A percentile compares a stretch with the other conserved stretches of the same genome.
Conservation (phyloP, 1,140 invertebrate species). For the Brachionus manjavacas region DNA sequence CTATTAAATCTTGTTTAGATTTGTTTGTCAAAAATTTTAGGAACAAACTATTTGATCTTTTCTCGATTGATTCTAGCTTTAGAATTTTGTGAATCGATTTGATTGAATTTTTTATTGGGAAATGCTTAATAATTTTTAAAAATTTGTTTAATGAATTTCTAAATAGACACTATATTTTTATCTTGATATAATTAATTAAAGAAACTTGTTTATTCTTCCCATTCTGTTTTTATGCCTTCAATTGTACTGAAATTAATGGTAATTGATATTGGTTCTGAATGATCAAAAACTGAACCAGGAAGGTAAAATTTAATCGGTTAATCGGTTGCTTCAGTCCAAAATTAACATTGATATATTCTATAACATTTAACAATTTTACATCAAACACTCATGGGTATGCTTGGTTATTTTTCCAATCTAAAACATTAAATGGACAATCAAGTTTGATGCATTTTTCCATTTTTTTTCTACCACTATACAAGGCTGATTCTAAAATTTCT, state of each 20-base stretch:
- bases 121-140: too few relatives aligned
- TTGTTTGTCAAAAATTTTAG: too few relatives aligned
- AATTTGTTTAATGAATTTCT: too few relatives aligned
- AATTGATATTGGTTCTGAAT: background rate
- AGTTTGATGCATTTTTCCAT: background rate
- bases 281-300: background rate
- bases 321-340: background rate
- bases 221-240: background rate
- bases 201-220: background rate
- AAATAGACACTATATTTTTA: too few relatives aligned
- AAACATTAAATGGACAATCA: background rate
- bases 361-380: background rate
- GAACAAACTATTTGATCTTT: too few relatives aligned
- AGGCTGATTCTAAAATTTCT: background rate
- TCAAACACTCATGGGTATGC: background rate
- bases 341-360: background rate
- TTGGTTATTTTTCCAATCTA: background rate
- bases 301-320: background rate
- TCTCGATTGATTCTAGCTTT: too few relatives aligned
- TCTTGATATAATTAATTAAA: too few relatives aligned
- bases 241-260: background rate
- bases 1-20: too few relatives aligned
- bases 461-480: background rate
- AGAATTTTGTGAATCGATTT: too few relatives aligned
- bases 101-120: too few relatives aligned